phyloP scores from a whole-genome alignment of 2,113 vertebrate genomes.

The Podarcis raffonei region DNA sequence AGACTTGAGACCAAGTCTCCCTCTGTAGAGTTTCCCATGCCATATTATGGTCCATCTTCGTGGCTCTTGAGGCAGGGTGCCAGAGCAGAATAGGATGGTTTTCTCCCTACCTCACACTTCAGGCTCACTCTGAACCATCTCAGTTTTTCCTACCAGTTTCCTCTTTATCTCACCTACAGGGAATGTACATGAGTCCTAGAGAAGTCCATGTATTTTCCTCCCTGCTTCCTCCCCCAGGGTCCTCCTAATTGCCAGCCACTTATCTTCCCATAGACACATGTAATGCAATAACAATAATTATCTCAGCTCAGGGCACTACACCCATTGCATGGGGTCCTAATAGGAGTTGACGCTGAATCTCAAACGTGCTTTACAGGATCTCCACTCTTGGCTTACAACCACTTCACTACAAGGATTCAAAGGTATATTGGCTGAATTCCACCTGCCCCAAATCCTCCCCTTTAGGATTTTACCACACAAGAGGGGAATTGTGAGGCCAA shows the following conservation, averaged over 20 bases:
- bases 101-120: not conserved
- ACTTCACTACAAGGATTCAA: not conserved
- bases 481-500: not conserved
- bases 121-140: not conserved
- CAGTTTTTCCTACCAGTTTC: not conserved
- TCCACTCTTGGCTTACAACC: not conserved
- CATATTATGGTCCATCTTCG: not conserved
- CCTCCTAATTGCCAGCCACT: fast-evolving
- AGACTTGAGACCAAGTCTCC: not conserved
- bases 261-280: not conserved
- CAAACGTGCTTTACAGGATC: not conserved
- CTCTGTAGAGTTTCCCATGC: not conserved
- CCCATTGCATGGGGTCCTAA: fast-evolving
- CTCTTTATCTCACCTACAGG: not conserved
- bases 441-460: not conserved
- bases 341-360: not conserved
- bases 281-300: fast-evolving
- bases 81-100: not conserved
- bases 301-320: not conserved
- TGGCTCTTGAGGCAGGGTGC: not conserved
- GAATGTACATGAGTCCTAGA: not conserved
- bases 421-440: not conserved
- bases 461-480: not conserved
- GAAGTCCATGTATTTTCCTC: not conserved
- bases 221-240: conserved; percentile 1